A percentile compares a stretch with the other conserved stretches of the same genome.
Evolutionary conservation across 2,113 vertebrate genomes (phyloP).

Genomic region (Odontesthes bonariensis): DNA sequence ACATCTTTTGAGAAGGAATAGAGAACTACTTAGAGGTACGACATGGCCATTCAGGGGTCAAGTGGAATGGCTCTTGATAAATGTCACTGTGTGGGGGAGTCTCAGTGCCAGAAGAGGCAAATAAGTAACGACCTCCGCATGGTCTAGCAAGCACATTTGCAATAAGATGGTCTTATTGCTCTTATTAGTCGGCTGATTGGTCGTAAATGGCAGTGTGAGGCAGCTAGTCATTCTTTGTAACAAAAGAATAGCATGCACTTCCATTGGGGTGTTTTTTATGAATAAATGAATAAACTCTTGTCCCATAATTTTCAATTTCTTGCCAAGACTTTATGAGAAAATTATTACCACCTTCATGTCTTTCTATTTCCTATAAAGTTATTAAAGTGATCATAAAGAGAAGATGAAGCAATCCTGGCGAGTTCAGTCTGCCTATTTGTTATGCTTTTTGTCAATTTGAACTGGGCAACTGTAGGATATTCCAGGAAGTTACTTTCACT

Average conservation of each 20-base stretch:
- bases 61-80: slow-evolving; percentile 21
- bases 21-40: slow-evolving; percentile 36
- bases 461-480: slow-evolving; percentile 3
- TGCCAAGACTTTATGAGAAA: no score
- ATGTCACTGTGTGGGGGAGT: slow-evolving; percentile 28
- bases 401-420: background rate
- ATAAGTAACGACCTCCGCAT: slow-evolving; percentile 19
- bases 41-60: slow-evolving; percentile 22
- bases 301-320: background rate
- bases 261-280: background rate
- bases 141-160: slow-evolving; percentile 18
- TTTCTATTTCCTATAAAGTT: background rate
- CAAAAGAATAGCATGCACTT: background rate
- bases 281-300: no score
- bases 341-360: no score
- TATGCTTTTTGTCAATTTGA: background rate
- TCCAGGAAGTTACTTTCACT: slow-evolving; percentile 19
- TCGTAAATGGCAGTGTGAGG: background rate
- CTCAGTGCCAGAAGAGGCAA: slow-evolving; percentile 38
- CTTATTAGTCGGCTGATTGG: background rate
- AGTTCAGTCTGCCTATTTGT: slow-evolving; percentile 3
- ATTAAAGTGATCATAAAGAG: background rate
- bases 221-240: background rate
- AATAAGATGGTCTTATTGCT: background rate
- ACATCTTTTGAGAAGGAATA: slow-evolving; percentile 22